Conservation (phyloP, 2,888 invertebrate species). For the Cryptocheilus praepositus region DNA sequence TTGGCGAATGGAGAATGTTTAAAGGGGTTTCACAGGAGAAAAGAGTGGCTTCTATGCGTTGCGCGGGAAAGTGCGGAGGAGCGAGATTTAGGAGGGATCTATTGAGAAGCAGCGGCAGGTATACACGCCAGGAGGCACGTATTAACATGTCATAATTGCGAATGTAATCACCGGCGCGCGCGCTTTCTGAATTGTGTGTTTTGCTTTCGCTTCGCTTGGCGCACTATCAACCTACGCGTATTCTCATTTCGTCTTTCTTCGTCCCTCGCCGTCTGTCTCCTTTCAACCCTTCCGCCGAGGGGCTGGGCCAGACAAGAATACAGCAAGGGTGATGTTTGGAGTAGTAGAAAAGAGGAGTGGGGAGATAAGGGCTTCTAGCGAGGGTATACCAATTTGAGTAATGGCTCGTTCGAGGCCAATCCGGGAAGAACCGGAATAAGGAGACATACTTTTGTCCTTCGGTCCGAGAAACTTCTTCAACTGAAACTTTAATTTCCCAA, state of each 20-base stretch:
- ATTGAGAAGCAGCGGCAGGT: conserved; percentile 52
- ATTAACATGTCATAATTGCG: conserved; percentile 66
- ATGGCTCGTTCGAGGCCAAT: conserved; percentile 24
- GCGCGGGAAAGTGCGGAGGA: not conserved
- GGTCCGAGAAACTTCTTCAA: not conserved
- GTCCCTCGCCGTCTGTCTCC: conserved; percentile 20
- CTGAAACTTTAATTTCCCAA: no score
- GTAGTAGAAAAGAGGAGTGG: not conserved
- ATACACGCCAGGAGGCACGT: conserved; percentile 48
- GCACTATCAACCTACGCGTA: conserved; percentile 1
- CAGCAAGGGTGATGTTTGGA: not conserved
- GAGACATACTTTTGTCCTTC: not conserved
- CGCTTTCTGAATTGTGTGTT: conserved; percentile 53
- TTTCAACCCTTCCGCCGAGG: not conserved
- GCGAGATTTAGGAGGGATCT: conserved; percentile 53
- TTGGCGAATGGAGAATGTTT: not conserved
- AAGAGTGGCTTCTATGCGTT: conserved; percentile 10
- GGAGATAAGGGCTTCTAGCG: conserved; percentile 38
- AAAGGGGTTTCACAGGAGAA: not conserved
- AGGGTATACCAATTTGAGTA: conserved; percentile 31
- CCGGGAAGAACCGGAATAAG: not conserved
- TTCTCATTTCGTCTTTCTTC: conserved; percentile 22
- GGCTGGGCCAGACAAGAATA: conserved; percentile 3
- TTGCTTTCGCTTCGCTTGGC: conserved; percentile 27
- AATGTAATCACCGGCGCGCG: conserved; percentile 59